phyloP scores from a whole-genome alignment of 2,113 vertebrate genomes.

The Patagioenas fasciata region DNA sequence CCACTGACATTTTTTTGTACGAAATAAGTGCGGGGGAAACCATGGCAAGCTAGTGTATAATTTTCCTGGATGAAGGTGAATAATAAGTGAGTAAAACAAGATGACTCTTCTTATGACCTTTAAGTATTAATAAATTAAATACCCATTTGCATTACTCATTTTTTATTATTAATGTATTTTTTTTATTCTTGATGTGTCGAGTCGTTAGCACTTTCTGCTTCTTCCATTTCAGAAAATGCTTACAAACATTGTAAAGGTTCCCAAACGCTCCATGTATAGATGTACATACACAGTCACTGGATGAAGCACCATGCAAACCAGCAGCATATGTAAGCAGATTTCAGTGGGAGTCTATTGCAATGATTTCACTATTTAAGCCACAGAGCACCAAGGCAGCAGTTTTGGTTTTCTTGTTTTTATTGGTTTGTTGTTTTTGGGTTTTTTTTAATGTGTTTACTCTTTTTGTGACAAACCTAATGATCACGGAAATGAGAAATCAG shows the following conservation, averaged over 20 bases:
- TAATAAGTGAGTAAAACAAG: constrained; percentile 34
- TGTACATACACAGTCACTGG: not conserved
- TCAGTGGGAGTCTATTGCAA: not conserved
- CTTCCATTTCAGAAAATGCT: not conserved
- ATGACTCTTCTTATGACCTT: constrained; percentile 34
- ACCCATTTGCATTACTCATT: constrained; percentile 24
- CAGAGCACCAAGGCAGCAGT: constrained; percentile 6
- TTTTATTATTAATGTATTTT: constrained; percentile 25
- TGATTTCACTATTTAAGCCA: constrained; percentile 31
- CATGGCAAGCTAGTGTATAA: not conserved
- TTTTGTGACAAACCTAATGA: constrained; percentile 46
- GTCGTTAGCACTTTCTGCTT: not conserved
- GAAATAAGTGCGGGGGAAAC: not conserved
- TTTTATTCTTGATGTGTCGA: not conserved
- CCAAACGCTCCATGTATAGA: not conserved
- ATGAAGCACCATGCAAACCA: not conserved
- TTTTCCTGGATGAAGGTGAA: not conserved
- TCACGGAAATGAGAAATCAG: constrained; percentile 55
- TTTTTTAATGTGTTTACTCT: constrained; percentile 12
- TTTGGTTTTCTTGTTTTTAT: not conserved
- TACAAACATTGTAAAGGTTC: not conserved
- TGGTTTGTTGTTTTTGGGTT: too few relatives aligned
- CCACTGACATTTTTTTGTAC: not conserved
- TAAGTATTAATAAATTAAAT: constrained; percentile 47
- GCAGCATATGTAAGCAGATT: not conserved